phyloP scores from a whole-genome alignment of 1,140 invertebrate genomes.

The Nixonia krombeini region DNA sequence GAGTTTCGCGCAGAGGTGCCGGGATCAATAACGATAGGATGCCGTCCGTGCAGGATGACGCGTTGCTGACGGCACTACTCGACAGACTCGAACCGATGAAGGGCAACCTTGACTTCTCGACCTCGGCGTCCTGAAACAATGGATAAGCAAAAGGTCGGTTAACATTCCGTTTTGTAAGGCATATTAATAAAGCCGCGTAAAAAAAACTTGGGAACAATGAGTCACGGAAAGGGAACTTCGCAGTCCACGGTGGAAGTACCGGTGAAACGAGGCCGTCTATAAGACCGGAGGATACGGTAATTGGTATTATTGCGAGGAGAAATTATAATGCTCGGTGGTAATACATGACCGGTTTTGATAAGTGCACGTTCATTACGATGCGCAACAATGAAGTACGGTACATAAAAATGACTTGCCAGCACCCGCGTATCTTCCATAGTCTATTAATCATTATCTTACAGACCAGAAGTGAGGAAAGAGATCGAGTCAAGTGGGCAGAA shows the following conservation, averaged over 20 bases:
- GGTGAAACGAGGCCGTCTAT: too few relatives aligned
- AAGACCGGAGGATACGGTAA: too few relatives aligned
- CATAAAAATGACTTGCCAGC: conserved; percentile 8
- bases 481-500: conserved; percentile 29
- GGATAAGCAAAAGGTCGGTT: too few relatives aligned
- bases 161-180: too few relatives aligned
- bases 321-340: too few relatives aligned
- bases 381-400: not conserved
- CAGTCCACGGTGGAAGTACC: too few relatives aligned
- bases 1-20: conserved; percentile 65
- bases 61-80: conserved; percentile 37
- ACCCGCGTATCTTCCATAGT: conserved; percentile 13
- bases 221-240: too few relatives aligned
- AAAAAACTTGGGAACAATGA: too few relatives aligned
- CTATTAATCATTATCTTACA: conserved; percentile 27
- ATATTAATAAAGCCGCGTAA: too few relatives aligned
- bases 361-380: too few relatives aligned
- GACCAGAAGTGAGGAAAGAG: conserved; percentile 24
- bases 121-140: conserved; percentile 67
- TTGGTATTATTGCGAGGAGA: too few relatives aligned
- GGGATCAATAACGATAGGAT: conserved; percentile 65
- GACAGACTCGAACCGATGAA: conserved; percentile 56
- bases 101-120: conserved; percentile 64
- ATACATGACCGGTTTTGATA: too few relatives aligned
- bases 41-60: conserved; percentile 59